Evolutionary conservation across 2,113 vertebrate species (phyloP).

Genomic region (Petroica traversi): DNA sequence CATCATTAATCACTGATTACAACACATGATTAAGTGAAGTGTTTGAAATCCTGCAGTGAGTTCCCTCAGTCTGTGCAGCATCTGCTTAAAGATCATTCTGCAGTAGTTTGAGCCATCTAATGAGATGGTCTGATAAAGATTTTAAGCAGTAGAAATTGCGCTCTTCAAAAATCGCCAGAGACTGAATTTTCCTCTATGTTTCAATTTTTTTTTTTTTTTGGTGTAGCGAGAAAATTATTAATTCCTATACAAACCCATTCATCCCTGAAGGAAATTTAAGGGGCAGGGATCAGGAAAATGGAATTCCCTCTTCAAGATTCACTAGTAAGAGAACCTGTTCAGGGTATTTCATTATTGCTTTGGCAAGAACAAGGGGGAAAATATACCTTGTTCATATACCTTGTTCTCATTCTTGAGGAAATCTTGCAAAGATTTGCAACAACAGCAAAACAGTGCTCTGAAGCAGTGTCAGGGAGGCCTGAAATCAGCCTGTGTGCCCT

Average conservation of each 20-base stretch:
- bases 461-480: neutral
- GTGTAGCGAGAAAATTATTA: neutral
- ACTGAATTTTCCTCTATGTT: neutral
- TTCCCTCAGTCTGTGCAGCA: neutral
- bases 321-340: neutral
- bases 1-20: neutral
- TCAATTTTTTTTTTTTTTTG: neutral
- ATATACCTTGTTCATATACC: neutral
- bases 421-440: neutral
- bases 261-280: neutral
- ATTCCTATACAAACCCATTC: neutral
- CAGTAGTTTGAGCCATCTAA: neutral
- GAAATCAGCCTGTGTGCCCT: neutral
- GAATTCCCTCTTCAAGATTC: neutral
- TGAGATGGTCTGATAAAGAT: neutral
- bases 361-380: neutral
- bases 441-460: neutral
- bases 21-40: neutral
- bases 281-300: neutral
- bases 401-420: neutral
- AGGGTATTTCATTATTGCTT: neutral
- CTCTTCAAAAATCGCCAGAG: neutral
- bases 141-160: neutral
- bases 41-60: neutral
- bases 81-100: neutral